phyloP scores from a whole-genome alignment of 1,140 invertebrate genomes.

The Sarcophaga bullata region DNA sequence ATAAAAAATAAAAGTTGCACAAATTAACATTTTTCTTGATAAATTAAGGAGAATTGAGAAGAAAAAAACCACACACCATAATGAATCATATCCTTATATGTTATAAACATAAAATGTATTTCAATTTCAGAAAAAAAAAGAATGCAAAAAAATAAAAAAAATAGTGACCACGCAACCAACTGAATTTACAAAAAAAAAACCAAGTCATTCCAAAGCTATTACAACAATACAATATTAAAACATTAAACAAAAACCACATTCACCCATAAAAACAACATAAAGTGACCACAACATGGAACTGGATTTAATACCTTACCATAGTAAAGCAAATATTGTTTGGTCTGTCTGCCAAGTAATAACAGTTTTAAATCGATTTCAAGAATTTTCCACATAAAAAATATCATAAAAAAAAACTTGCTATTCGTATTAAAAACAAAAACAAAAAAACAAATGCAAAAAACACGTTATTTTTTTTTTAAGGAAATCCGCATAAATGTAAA shows the following conservation, averaged over 20 bases:
- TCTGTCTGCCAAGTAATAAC: background rate
- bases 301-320: slow-evolving; percentile 9
- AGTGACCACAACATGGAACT: slow-evolving; percentile 31
- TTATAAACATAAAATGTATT: background rate
- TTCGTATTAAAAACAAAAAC: background rate
- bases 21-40: background rate
- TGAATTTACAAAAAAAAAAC: slow-evolving; percentile 16
- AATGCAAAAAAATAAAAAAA: background rate
- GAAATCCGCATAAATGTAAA: slow-evolving; percentile 23
- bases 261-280: slow-evolving; percentile 28
- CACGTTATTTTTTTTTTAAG: slow-evolving; percentile 19
- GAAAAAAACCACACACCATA: background rate
- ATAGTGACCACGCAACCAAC: slow-evolving; percentile 33
- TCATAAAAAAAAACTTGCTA: background rate
- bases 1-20: slow-evolving; percentile 4
- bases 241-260: slow-evolving; percentile 19
- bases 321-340: background rate
- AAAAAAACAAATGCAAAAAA: background rate
- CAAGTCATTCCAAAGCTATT: slow-evolving; percentile 32
- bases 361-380: background rate
- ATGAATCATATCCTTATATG: slow-evolving; percentile 32
- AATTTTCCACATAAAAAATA: slow-evolving; percentile 26
- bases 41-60: background rate
- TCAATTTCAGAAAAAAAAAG: slow-evolving; percentile 3
- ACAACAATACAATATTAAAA: slow-evolving; percentile 24